Evolutionary conservation across 2,888 invertebrate species (phyloP).

Genomic region (Tinea pellionella): DNA sequence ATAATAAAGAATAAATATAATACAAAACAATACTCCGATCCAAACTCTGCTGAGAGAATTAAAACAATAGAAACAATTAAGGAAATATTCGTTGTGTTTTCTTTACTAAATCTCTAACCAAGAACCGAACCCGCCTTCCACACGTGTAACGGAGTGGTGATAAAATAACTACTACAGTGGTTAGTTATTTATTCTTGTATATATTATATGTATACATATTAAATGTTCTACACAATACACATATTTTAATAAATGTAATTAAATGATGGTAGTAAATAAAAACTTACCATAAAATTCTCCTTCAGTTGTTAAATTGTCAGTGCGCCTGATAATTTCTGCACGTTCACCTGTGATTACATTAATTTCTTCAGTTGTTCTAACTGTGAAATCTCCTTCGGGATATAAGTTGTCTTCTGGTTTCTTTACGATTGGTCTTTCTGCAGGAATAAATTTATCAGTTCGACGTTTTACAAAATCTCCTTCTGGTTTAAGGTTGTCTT

Average conservation of each 20-base stretch:
- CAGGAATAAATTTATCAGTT: conserved; percentile 42
- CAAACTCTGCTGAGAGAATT: too few relatives aligned
- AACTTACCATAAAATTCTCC: conserved; percentile 74
- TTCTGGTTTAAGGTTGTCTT: conserved; percentile 67
- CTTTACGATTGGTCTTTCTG: conserved; percentile 45
- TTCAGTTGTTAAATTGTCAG: conserved; percentile 74
- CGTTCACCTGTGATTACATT: conserved; percentile 72
- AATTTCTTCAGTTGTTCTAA: conserved; percentile 68
- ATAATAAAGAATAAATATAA: neutral
- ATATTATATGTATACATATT: too few relatives aligned
- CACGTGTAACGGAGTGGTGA: too few relatives aligned
- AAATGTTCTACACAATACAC: too few relatives aligned
- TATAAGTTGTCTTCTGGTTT: conserved; percentile 71
- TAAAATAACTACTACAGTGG: too few relatives aligned
- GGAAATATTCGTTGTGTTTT: too few relatives aligned
- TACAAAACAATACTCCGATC: too few relatives aligned
- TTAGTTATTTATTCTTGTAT: too few relatives aligned
- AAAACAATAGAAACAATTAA: too few relatives aligned
- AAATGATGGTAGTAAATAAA: neutral
- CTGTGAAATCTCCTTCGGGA: conserved; percentile 71
- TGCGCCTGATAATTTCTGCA: conserved; percentile 72
- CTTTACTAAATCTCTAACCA: too few relatives aligned
- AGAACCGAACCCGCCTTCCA: too few relatives aligned
- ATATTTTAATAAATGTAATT: too few relatives aligned
- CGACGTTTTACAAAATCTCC: conserved; percentile 59